phyloP scores from a whole-genome alignment of 1,140 invertebrate species.

The Bombus ignitus region DNA sequence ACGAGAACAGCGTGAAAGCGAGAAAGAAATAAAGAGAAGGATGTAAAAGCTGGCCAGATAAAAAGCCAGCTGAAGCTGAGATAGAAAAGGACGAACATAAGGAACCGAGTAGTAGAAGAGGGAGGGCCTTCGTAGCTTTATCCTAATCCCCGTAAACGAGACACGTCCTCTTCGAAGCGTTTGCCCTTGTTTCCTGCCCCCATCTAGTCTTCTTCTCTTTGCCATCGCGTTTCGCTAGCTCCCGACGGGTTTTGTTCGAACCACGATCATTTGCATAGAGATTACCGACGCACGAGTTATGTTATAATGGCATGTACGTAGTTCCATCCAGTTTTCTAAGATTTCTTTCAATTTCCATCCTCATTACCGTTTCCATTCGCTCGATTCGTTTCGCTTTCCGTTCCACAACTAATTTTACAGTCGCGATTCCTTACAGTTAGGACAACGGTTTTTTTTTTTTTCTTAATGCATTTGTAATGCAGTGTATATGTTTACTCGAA shows the following conservation, averaged over 20 bases:
- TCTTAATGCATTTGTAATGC: too few species aligned
- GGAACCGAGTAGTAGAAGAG: not conserved
- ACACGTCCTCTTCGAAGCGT: slow-evolving; percentile 37
- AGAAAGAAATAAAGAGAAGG: not conserved
- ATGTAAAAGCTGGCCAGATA: slow-evolving; percentile 25
- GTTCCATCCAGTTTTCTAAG: not conserved
- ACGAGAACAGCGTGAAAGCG: too few species aligned
- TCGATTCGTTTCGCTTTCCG: not conserved
- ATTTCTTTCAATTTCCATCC: not conserved
- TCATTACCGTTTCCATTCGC: not conserved
- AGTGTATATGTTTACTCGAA: too few species aligned
- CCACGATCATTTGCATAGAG: slow-evolving; percentile 31
- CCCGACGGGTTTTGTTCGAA: slow-evolving; percentile 15
- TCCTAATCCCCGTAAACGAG: slow-evolving; percentile 69
- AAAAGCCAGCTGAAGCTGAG: slow-evolving; percentile 34
- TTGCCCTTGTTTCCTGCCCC: slow-evolving; percentile 22
- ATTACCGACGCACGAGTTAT: slow-evolving; percentile 7
- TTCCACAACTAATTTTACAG: not conserved
- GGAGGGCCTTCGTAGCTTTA: slow-evolving; percentile 47
- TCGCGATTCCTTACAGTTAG: too few species aligned
- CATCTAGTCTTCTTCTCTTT: slow-evolving; percentile 22
- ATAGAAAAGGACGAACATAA: not conserved
- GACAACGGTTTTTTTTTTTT: too few species aligned
- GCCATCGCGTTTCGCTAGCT: not conserved
- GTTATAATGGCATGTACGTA: not conserved